phyloP scores from a whole-genome alignment of 2,113 vertebrate species.

The zebrafish (Danio rerio) region DNA sequence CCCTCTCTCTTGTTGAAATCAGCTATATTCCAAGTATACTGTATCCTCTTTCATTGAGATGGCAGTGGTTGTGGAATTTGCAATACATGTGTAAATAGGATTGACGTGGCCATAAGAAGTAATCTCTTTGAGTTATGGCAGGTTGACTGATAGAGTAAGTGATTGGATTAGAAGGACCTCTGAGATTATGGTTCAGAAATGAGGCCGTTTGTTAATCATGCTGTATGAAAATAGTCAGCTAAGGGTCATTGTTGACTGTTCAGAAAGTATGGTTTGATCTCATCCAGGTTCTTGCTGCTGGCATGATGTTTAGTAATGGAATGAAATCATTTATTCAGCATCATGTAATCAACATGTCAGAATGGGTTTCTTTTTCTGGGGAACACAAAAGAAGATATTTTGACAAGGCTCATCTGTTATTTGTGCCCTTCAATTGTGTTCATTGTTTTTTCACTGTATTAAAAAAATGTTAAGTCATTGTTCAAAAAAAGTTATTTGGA shows the following conservation, averaged over 20 bases:
- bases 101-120: neutral
- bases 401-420: neutral
- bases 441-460: too few species aligned
- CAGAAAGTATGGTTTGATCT: neutral
- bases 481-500: too few species aligned
- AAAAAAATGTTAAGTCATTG: too few species aligned
- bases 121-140: constrained; percentile 11
- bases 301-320: neutral
- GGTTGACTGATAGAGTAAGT: neutral
- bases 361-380: neutral
- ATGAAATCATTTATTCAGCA: neutral
- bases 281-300: neutral
- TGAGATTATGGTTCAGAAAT: constrained; percentile 5
- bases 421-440: neutral
- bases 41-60: neutral
- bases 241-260: neutral
- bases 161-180: neutral
- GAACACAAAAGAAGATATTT: neutral
- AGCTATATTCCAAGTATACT: neutral
- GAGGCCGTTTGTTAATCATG: neutral
- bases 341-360: neutral
- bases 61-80: neutral
- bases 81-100: neutral
- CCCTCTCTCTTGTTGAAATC: neutral
- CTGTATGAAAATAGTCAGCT: neutral